Evolutionary conservation across 1,140 invertebrate species (phyloP).

Genomic region (Samia ricini): DNA sequence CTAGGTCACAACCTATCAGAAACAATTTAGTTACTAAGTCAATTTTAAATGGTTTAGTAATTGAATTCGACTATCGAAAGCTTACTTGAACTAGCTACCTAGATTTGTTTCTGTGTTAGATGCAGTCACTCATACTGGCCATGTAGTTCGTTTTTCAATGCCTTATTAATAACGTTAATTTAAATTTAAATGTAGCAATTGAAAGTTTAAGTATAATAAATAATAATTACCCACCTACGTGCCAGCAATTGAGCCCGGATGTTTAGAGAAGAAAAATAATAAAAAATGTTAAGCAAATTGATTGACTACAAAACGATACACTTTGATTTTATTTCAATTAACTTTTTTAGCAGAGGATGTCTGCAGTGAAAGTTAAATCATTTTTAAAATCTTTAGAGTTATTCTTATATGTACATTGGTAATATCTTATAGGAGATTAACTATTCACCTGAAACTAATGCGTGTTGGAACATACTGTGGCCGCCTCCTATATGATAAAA

Average conservation of each 20-base stretch:
- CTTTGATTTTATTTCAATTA: conserved; percentile 55
- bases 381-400: conserved; percentile 11
- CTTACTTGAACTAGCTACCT: conserved; percentile 6
- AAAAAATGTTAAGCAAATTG: conserved; percentile 29
- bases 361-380: conserved; percentile 49
- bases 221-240: not conserved
- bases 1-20: not conserved
- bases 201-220: conserved; percentile 13
- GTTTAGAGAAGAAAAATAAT: conserved; percentile 14
- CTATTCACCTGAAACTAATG: too few species aligned
- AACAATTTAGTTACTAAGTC: not conserved
- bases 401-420: not conserved
- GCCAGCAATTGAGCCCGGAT: conserved; percentile 16
- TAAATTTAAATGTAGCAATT: conserved; percentile 8
- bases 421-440: not conserved
- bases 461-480: too few species aligned
- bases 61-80: conserved; percentile 9
- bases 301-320: conserved; percentile 27
- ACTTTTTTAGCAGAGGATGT: conserved; percentile 54
- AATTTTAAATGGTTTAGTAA: not conserved
- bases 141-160: not conserved
- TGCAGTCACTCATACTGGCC: not conserved
- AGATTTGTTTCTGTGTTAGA: conserved; percentile 8
- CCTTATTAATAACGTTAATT: conserved; percentile 6
- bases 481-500: too few species aligned